A percentile compares a stretch with the other conserved stretches of the same genome.
Conservation (phyloP, 2,888 invertebrate species). For the Cylindroiulus punctatus region DNA sequence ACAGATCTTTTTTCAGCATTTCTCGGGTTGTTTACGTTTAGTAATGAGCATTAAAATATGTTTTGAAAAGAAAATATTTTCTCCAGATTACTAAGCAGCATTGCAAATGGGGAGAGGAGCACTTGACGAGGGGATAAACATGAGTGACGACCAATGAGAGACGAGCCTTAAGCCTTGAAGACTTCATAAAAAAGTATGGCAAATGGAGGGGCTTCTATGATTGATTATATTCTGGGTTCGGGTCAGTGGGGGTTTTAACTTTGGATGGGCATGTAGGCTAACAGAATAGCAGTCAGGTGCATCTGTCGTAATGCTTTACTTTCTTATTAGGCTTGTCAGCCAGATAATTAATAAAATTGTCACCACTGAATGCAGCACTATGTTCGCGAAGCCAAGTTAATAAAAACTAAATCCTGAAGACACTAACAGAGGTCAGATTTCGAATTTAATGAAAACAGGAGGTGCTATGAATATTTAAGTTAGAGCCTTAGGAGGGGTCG, state of each 20-base stretch:
- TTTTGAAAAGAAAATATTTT: slow-evolving; percentile 39
- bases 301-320: slow-evolving; percentile 30
- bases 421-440: slow-evolving; percentile 38
- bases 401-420: slow-evolving; percentile 21
- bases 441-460: neutral
- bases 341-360: slow-evolving; percentile 43
- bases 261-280: neutral
- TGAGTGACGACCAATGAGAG: slow-evolving; percentile 8
- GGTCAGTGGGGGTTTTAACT: slow-evolving; percentile 36
- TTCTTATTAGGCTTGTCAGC: slow-evolving; percentile 37
- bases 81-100: slow-evolving; percentile 32
- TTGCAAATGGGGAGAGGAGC: neutral
- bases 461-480: neutral
- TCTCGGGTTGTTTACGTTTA: neutral
- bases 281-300: neutral
- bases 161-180: neutral
- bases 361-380: neutral
- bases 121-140: slow-evolving; percentile 42
- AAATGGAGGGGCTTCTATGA: slow-evolving; percentile 13
- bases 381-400: neutral
- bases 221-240: slow-evolving; percentile 3
- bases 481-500: neutral
- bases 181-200: slow-evolving; percentile 39
- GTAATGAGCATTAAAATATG: slow-evolving; percentile 37
- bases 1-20: slow-evolving; percentile 17